phyloP scores from a whole-genome alignment of 2,113 vertebrate species.

The Brevimyrus niger region DNA sequence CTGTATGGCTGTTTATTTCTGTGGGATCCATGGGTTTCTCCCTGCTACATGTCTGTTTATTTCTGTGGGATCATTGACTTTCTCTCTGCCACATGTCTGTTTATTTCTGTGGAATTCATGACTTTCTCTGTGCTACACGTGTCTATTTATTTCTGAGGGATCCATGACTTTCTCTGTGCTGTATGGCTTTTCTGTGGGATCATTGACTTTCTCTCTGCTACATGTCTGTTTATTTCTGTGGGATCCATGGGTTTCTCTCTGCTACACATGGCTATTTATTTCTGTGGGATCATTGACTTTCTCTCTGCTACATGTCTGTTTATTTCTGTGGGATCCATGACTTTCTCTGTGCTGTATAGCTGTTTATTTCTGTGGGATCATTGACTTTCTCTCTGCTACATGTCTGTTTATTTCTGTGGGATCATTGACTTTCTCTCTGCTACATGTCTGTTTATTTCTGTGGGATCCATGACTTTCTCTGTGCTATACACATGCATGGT shows the following conservation, averaged over 20 bases:
- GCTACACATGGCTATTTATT: too few species aligned
- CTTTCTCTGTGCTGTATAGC: too few species aligned
- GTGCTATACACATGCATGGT: background rate
- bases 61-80: background rate
- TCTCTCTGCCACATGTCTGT: background rate
- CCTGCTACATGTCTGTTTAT: background rate
- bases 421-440: too few species aligned
- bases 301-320: background rate
- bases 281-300: background rate
- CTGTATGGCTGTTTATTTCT: background rate
- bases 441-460: background rate
- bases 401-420: too few species aligned
- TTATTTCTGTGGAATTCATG: background rate
- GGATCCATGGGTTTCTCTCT: accelerated
- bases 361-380: background rate
- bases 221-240: too few species aligned
- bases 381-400: background rate
- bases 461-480: background rate
- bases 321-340: too few species aligned
- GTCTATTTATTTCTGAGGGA: background rate
- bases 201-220: background rate
- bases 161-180: background rate
- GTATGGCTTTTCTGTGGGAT: background rate
- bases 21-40: background rate
- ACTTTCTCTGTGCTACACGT: background rate